phyloP scores from a whole-genome alignment of 2,888 invertebrate species.

The Epirrhoe alternata region DNA sequence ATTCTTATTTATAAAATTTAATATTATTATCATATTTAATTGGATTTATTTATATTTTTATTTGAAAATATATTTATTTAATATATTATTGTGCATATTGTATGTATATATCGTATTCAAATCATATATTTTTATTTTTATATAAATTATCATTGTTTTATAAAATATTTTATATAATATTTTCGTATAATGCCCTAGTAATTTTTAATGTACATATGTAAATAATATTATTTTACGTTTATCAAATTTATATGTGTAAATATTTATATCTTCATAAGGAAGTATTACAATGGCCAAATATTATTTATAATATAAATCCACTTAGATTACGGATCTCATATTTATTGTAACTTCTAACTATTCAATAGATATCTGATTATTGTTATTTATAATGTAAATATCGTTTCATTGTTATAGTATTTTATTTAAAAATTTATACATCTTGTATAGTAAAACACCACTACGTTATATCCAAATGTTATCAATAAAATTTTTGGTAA shows the following conservation, averaged over 20 bases:
- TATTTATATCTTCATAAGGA: constrained; percentile 48
- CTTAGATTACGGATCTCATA: constrained; percentile 63
- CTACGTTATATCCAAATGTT: constrained; percentile 65
- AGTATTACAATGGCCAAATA: constrained; percentile 55
- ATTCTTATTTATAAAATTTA: background rate
- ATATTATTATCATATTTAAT: constrained; percentile 11
- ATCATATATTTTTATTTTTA: background rate
- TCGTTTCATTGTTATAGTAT: constrained; percentile 44
- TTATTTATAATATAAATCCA: constrained; percentile 52
- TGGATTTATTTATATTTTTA: constrained; percentile 34
- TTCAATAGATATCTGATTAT: constrained; percentile 42
- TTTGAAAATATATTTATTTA: constrained; percentile 26
- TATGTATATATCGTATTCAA: background rate
- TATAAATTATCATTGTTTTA: constrained; percentile 7
- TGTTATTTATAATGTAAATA: constrained; percentile 63
- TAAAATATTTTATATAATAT: constrained; percentile 22
- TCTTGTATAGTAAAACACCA: constrained; percentile 49
- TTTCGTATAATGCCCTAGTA: constrained; percentile 25
- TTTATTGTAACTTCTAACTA: constrained; percentile 49
- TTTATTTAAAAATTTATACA: constrained; percentile 45
- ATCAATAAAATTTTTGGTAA: constrained; percentile 76
- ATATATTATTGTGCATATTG: background rate
- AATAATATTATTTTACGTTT: constrained; percentile 68
- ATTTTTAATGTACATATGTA: constrained; percentile 48
- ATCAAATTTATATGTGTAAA: constrained; percentile 55